These are phyloP conservation scores for Eretmocerus hayati DNA, from an alignment of 2,888 invertebrate genomes.

Conservation along the genomic window DNA sequence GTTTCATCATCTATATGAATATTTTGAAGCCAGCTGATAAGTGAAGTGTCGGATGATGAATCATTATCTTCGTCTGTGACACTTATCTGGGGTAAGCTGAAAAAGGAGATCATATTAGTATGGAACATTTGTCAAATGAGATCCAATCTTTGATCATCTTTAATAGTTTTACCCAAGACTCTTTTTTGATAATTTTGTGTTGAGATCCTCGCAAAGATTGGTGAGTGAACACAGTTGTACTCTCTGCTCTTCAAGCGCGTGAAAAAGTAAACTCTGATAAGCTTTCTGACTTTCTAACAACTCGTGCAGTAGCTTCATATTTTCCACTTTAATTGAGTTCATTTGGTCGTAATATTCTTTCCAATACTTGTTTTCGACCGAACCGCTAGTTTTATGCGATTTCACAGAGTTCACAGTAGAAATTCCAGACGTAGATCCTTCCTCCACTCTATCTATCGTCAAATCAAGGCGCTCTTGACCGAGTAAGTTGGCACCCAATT, in stretches of 20 bases:
- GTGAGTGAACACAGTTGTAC: slow-evolving; percentile 56
- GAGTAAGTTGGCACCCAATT: slow-evolving; percentile 80
- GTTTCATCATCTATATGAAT: slow-evolving; percentile 64
- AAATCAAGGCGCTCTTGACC: slow-evolving; percentile 59
- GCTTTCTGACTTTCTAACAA: slow-evolving; percentile 68
- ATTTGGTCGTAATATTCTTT: slow-evolving; percentile 49
- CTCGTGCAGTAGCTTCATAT: slow-evolving; percentile 63
- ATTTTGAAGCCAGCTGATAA: slow-evolving; percentile 67
- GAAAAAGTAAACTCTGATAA: slow-evolving; percentile 64
- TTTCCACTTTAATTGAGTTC: slow-evolving; percentile 46
- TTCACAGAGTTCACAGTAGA: slow-evolving; percentile 59
- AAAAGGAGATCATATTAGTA: neutral
- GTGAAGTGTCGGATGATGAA: slow-evolving; percentile 46
- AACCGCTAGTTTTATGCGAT: slow-evolving; percentile 52
- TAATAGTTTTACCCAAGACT: slow-evolving; percentile 8
- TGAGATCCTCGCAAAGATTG: slow-evolving; percentile 44
- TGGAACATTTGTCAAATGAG: neutral
- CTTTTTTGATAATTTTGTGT: slow-evolving; percentile 29
- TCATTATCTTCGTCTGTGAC: slow-evolving; percentile 37
- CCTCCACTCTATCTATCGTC: slow-evolving; percentile 47
- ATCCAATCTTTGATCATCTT: neutral
- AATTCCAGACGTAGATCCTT: slow-evolving; percentile 56
- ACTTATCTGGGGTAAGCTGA: slow-evolving; percentile 36
- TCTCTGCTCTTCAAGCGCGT: slow-evolving; percentile 64
- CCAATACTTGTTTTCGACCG: slow-evolving; percentile 40